A percentile compares a stretch with the other conserved stretches of the same genome.
Evolutionary conservation across 1,140 invertebrate genomes (phyloP).

Genomic region (Stegodyphus dumicola): DNA sequence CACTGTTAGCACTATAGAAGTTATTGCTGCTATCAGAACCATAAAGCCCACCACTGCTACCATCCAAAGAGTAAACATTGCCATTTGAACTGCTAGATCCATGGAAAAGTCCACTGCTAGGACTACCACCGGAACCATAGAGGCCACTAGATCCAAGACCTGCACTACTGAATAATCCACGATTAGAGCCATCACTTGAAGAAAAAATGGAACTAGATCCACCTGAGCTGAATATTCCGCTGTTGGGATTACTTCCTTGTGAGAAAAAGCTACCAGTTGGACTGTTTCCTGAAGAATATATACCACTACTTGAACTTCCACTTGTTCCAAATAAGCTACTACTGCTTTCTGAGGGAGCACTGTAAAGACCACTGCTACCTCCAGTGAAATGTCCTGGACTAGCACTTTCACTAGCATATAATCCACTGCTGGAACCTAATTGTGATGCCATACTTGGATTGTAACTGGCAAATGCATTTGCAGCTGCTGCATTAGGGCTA

Average conservation of each 20-base stretch:
- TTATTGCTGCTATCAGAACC: slow-evolving; percentile 7
- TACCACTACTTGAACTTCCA: background rate
- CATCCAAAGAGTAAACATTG: background rate
- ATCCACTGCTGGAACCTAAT: slow-evolving; percentile 2
- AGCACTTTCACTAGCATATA: slow-evolving; percentile 43
- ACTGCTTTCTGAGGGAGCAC: slow-evolving; percentile 3
- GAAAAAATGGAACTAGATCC: background rate
- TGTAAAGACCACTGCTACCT: slow-evolving; percentile 1
- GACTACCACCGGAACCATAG: slow-evolving; percentile 30
- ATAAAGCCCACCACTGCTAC: slow-evolving; percentile 15
- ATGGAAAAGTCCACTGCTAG: slow-evolving; percentile 24
- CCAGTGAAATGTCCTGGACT: slow-evolving; percentile 36
- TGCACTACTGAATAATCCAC: background rate
- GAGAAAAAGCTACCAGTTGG: background rate
- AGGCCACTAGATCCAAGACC: slow-evolving; percentile 5
- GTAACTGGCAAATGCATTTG: background rate
- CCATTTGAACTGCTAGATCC: slow-evolving; percentile 2
- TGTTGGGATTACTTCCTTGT: background rate
- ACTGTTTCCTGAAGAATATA: slow-evolving; percentile 12
- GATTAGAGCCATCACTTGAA: slow-evolving; percentile 7
- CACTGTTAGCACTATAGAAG: background rate
- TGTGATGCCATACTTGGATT: background rate
- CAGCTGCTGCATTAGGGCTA: background rate
- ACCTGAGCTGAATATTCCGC: background rate
- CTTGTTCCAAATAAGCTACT: slow-evolving; percentile 26